phyloP scores from a whole-genome alignment of 2,113 vertebrate species.

The Vulpes ferrilata region DNA sequence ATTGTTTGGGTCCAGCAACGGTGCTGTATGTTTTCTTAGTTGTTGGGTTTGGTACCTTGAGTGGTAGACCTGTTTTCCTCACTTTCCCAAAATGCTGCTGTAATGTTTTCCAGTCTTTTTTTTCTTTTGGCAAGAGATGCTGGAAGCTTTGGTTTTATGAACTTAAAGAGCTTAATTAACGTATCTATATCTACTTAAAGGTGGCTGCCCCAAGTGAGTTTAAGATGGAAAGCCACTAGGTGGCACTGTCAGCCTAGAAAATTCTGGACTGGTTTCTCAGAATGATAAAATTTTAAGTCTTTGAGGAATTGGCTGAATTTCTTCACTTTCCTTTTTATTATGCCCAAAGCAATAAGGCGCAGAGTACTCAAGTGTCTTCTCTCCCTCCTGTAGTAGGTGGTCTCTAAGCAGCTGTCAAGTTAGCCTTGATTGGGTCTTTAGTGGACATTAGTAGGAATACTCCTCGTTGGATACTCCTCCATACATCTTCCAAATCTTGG shows the following conservation, averaged over 20 bases:
- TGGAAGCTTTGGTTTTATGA: constrained; percentile 32
- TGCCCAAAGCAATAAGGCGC: constrained; percentile 4
- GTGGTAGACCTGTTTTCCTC: neutral
- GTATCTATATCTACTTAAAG: neutral
- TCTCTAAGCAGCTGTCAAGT: neutral
- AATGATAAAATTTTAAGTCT: constrained; percentile 32
- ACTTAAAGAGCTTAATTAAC: neutral
- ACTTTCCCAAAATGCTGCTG: neutral
- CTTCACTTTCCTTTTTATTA: neutral
- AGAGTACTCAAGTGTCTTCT: neutral
- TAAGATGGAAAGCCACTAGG: constrained; percentile 81
- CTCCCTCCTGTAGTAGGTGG: neutral
- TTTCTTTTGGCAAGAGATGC: constrained; percentile 53
- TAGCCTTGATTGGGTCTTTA: neutral
- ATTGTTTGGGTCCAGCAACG: neutral
- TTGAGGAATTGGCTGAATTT: constrained; percentile 33
- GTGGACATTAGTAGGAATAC: neutral
- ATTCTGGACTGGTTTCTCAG: neutral
- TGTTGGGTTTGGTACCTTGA: neutral
- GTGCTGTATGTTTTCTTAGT: neutral
- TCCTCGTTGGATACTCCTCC: neutral
- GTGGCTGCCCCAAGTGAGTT: neutral
- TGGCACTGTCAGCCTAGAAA: constrained; percentile 80
- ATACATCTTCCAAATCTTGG: neutral
- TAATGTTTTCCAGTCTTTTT: constrained; percentile 19